Evolutionary conservation across 2,888 invertebrate genomes (phyloP).

Genomic region (Cremastinae sp.): DNA sequence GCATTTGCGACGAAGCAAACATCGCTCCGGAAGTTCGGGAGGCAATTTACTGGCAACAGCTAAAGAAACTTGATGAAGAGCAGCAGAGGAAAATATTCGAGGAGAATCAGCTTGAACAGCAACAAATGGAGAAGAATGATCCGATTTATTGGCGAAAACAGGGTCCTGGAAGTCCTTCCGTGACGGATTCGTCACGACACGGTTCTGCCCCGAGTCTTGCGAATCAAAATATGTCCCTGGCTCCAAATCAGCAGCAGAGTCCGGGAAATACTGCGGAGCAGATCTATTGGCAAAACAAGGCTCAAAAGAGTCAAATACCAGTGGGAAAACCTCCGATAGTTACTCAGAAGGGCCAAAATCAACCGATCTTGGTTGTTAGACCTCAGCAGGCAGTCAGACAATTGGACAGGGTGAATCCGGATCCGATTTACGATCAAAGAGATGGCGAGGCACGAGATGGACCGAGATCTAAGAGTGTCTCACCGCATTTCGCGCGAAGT

Average conservation of each 20-base stretch:
- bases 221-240: slow-evolving; percentile 58
- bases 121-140: slow-evolving; percentile 56
- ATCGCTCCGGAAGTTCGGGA: slow-evolving; percentile 79
- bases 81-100: slow-evolving; percentile 74
- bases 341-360: slow-evolving; percentile 73
- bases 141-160: slow-evolving; percentile 61
- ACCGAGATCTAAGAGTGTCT: slow-evolving; percentile 80
- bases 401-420: slow-evolving; percentile 36
- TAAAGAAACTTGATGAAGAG: slow-evolving; percentile 85
- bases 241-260: slow-evolving; percentile 41
- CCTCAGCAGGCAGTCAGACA: slow-evolving; percentile 74
- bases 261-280: slow-evolving; percentile 58
- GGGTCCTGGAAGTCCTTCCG: slow-evolving; percentile 48
- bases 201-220: slow-evolving; percentile 66
- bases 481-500: slow-evolving; percentile 78
- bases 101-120: slow-evolving; percentile 66
- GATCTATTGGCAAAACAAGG: slow-evolving; percentile 68
- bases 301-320: slow-evolving; percentile 62
- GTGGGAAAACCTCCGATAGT: slow-evolving; percentile 72
- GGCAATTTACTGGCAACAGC: slow-evolving; percentile 86
- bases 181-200: slow-evolving; percentile 57
- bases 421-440: slow-evolving; percentile 35
- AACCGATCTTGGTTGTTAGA: slow-evolving; percentile 74
- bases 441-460: slow-evolving; percentile 45
- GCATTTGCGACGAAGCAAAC: slow-evolving; percentile 37